These are phyloP conservation scores for Myotis planiceps DNA, from an alignment of 2,797 vertebrate species.

Conservation along the genomic window DNA sequence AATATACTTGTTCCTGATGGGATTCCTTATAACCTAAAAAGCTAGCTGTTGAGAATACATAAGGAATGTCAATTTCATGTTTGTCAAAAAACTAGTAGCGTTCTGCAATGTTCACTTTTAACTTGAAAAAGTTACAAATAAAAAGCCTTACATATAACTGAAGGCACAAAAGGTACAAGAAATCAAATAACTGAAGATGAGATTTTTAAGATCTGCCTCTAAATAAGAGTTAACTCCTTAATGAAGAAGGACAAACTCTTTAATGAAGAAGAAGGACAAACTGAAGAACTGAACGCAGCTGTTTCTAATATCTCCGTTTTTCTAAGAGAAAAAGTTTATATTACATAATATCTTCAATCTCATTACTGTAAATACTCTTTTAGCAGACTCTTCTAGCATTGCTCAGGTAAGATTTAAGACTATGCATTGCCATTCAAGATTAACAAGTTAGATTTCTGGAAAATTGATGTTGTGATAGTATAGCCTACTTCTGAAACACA, in stretches of 20 bases:
- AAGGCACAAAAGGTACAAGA: constrained; percentile 31
- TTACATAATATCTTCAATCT: neutral
- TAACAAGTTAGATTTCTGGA: neutral
- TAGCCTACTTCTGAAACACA: constrained; percentile 15
- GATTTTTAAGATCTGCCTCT: constrained; percentile 3
- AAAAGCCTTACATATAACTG: neutral
- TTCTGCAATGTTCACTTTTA: constrained; percentile 28
- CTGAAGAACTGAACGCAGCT: constrained; percentile 38
- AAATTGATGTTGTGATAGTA: neutral
- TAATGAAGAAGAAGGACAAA: constrained; percentile 31
- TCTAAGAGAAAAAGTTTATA: neutral
- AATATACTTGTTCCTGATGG: constrained; percentile 42
- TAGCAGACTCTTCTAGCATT: neutral
- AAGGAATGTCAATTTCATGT: neutral
- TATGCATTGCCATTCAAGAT: neutral
- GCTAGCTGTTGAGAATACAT: constrained; percentile 13
- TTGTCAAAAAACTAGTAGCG: neutral
- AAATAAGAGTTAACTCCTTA: neutral
- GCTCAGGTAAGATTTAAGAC: neutral
- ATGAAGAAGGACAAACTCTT: neutral
- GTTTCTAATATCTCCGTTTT: neutral
- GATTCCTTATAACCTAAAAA: constrained; percentile 34
- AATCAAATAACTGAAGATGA: constrained; percentile 40
- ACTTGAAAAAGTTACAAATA: neutral
- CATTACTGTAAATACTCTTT: neutral